Evolutionary conservation across 2,797 vertebrate genomes (phyloP).

Genomic region (Poliocrania exsul): DNA sequence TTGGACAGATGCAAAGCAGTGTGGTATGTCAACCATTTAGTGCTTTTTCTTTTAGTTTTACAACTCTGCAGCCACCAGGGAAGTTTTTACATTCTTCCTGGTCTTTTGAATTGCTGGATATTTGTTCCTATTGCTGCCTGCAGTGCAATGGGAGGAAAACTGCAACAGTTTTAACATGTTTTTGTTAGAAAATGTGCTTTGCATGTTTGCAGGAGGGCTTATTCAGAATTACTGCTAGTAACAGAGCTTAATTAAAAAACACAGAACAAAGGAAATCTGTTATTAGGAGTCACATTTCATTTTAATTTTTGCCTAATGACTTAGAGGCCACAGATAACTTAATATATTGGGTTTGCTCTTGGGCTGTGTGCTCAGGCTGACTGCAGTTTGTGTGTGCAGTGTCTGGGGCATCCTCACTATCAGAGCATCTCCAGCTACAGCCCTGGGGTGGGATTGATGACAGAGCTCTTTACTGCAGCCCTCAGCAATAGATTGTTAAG

Average conservation of each 20-base stretch:
- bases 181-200: neutral
- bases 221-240: neutral
- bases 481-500: neutral
- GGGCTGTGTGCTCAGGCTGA: neutral
- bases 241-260: neutral
- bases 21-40: neutral
- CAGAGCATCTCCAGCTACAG: neutral
- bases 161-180: neutral
- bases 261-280: neutral
- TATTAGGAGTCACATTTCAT: neutral
- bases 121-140: neutral
- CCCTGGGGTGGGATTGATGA: neutral
- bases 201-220: neutral
- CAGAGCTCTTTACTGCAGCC: neutral
- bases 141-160: neutral
- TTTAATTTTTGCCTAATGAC: neutral
- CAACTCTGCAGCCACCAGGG: neutral
- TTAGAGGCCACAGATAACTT: neutral
- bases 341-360: accelerated
- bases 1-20: neutral
- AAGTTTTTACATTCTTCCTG: neutral
- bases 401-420: neutral
- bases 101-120: neutral
- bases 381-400: neutral
- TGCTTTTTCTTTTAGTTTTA: neutral